Percentiles rank a stretch among this genome's conserved stretches.
Evolutionary conservation across 1,140 invertebrate species (phyloP).

Genomic region (Nephila pilipes): DNA sequence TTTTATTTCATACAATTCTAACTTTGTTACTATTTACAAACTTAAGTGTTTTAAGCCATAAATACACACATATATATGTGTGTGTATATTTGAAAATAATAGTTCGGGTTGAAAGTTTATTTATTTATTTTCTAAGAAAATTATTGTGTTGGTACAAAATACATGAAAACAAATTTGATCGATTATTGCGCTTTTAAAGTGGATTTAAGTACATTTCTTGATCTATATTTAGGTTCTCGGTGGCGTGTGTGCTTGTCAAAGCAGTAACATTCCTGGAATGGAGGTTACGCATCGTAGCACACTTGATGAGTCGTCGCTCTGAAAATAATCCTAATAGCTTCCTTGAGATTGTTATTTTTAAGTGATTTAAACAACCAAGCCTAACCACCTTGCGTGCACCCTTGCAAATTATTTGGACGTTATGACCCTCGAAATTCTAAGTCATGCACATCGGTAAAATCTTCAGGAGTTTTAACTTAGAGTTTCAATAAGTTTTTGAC

Average conservation of each 20-base stretch:
- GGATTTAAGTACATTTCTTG: neutral
- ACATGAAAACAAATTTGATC: neutral
- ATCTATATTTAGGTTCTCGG: neutral
- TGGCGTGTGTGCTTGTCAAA: slow-evolving; percentile 22
- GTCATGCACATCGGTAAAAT: slow-evolving; percentile 38
- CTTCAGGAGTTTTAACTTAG: neutral
- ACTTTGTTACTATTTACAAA: no score
- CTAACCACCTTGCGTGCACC: slow-evolving; percentile 45
- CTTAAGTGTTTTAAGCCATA: no score
- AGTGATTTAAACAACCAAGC: slow-evolving; percentile 41
- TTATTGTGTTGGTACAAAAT: no score
- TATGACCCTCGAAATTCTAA: neutral
- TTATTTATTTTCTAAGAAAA: no score
- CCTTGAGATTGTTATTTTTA: slow-evolving; percentile 60
- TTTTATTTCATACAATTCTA: no score
- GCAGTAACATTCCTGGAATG: neutral
- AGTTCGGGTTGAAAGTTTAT: no score
- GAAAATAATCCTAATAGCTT: slow-evolving; percentile 42
- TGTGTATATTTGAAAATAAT: no score
- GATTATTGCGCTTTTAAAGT: neutral
- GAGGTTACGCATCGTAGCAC: slow-evolving; percentile 18
- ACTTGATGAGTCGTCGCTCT: slow-evolving; percentile 41
- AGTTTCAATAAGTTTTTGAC: neutral
- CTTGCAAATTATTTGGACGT: slow-evolving; percentile 11
- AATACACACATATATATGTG: no score